Percentiles rank a stretch among this genome's conserved stretches.
phyloP scores from a whole-genome alignment of 92 coral and sea anemone genomes.

The Metridium senile region DNA sequence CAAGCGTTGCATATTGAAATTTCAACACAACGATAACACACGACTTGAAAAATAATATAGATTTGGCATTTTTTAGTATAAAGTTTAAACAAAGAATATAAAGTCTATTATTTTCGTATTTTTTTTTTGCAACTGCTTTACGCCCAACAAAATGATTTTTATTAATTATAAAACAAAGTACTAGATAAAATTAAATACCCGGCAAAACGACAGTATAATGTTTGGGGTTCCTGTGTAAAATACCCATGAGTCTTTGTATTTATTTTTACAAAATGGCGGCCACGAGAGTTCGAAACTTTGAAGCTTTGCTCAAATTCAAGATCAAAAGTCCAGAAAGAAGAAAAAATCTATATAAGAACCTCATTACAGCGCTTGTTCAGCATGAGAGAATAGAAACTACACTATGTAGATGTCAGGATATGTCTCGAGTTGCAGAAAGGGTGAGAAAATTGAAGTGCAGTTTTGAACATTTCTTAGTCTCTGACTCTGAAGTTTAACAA shows the following conservation, averaged over 20 bases:
- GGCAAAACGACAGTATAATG: too few species aligned
- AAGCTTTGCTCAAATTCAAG: constrained; percentile 85
- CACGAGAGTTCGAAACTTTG: constrained; percentile 83
- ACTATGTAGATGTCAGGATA: constrained; percentile 88
- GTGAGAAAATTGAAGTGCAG: constrained; percentile 34
- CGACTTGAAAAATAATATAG: too few species aligned
- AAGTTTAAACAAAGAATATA: too few species aligned
- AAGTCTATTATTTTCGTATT: too few species aligned
- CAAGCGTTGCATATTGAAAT: too few species aligned
- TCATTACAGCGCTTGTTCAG: constrained; percentile 93
- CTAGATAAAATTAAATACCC: too few species aligned
- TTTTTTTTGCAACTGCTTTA: too few species aligned
- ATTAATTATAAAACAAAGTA: too few species aligned
- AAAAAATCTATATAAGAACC: constrained; percentile 81
- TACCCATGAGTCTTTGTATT: constrained; percentile 25
- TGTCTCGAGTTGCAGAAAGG: constrained; percentile 97
- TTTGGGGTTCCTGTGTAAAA: constrained; percentile 8
- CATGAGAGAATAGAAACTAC: constrained; percentile 99
- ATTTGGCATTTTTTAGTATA: too few species aligned
- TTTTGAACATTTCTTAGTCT: background rate
- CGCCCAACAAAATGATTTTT: too few species aligned
- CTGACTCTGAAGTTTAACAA: too few species aligned
- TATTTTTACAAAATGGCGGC: constrained; percentile 87
- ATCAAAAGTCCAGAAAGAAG: constrained; percentile 83
- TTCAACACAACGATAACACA: too few species aligned